Percentiles rank a stretch among this genome's conserved stretches.
phyloP scores from a whole-genome alignment of 2,888 invertebrate genomes.

The Apamea crenata region DNA sequence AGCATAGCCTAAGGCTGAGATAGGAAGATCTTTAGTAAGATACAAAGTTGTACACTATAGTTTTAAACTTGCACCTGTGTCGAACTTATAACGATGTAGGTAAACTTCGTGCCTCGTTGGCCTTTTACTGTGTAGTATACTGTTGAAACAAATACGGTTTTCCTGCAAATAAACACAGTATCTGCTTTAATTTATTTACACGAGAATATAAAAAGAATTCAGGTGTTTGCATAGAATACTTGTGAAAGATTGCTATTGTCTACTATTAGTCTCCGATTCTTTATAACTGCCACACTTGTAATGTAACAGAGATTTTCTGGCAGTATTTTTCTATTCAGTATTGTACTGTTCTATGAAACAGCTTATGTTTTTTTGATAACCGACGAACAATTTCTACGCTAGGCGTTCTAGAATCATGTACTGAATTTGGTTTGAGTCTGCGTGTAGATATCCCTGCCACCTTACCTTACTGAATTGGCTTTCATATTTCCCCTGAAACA shows the following conservation, averaged over 20 bases:
- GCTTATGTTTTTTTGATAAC: no score
- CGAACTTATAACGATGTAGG: slow-evolving; percentile 52
- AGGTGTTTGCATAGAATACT: background rate
- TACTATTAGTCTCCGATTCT: background rate
- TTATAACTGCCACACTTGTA: background rate
- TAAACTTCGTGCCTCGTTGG: slow-evolving; percentile 29
- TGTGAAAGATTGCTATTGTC: background rate
- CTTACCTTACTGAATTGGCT: no score
- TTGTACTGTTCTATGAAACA: no score
- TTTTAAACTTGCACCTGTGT: slow-evolving; percentile 54
- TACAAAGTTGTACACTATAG: slow-evolving; percentile 44
- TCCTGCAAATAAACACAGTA: slow-evolving; percentile 17
- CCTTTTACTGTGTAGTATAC: slow-evolving; percentile 2
- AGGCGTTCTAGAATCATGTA: background rate
- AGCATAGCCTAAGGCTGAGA: slow-evolving; percentile 41
- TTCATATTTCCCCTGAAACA: background rate
- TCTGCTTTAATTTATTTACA: background rate
- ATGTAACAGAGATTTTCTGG: background rate
- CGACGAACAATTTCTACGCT: background rate
- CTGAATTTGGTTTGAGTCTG: background rate
- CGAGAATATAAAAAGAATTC: background rate
- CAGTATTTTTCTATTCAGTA: no score
- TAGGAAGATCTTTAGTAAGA: slow-evolving; percentile 28
- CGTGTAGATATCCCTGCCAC: background rate
- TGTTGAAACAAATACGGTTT: slow-evolving; percentile 22